Conservation (phyloP, 1,140 invertebrate species). For the Phymastichus coffea region DNA sequence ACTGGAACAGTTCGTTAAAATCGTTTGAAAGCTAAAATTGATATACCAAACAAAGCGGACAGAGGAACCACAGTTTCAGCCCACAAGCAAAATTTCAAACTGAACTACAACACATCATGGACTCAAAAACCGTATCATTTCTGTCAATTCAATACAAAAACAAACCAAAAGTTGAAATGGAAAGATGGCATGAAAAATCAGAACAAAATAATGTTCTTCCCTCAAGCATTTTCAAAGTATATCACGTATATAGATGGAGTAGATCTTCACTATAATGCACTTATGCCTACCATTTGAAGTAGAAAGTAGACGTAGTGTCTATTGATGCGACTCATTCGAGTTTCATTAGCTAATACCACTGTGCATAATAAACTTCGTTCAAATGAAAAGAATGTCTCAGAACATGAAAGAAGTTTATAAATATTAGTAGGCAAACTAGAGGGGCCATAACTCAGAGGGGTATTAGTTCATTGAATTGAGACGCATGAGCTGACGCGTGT, state of each 20-base stretch:
- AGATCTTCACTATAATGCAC: conserved; percentile 17
- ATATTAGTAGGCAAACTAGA: too few relatives aligned
- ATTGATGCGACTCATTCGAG: too few relatives aligned
- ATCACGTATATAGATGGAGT: conserved; percentile 2
- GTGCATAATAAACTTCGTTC: conserved; percentile 13
- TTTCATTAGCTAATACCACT: conserved; percentile 17
- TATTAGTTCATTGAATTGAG: too few relatives aligned
- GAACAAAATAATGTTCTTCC: conserved; percentile 10
- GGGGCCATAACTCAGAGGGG: too few relatives aligned
- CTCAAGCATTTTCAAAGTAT: conserved; percentile 30
- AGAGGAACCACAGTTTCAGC: neutral
- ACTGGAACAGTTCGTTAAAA: too few relatives aligned
- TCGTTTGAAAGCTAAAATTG: too few relatives aligned
- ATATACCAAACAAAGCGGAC: too few relatives aligned
- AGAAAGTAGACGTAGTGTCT: conserved; percentile 21
- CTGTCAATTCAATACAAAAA: neutral
- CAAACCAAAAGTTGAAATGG: conserved; percentile 3
- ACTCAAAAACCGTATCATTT: neutral
- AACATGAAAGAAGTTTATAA: conserved; percentile 2
- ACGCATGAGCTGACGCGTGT: too few relatives aligned
- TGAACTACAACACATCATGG: conserved; percentile 4
- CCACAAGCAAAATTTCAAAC: conserved; percentile 1
- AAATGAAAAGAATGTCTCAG: neutral
- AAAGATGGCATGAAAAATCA: conserved; percentile 6
- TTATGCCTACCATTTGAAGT: conserved; percentile 10